Conservation (phyloP, 2,113 vertebrate species). For the human region DNA sequence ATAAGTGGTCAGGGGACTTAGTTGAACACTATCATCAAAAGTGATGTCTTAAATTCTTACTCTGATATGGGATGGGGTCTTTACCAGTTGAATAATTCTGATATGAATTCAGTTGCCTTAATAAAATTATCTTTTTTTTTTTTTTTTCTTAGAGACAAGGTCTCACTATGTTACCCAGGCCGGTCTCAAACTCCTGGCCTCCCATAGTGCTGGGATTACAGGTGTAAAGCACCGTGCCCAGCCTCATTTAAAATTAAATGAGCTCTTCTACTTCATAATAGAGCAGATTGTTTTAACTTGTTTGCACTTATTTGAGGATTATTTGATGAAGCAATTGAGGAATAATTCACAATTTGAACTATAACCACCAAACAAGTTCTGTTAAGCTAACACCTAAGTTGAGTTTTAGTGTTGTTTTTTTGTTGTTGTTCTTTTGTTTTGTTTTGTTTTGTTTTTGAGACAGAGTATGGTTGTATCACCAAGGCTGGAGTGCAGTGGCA, state of each 20-base stretch:
- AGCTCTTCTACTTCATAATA: neutral
- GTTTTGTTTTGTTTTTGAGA: no score
- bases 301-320: neutral
- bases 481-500: no score
- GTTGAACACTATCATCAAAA: neutral
- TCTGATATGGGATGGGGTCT: neutral
- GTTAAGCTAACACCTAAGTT: neutral
- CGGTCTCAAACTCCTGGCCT: no score
- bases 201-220: no score
- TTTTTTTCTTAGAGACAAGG: no score
- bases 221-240: no score
- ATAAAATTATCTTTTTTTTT: neutral
- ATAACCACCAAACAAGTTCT: neutral
- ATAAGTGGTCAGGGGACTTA: neutral
- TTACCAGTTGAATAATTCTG: neutral
- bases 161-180: no score
- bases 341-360: neutral
- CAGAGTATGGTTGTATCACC: no score
- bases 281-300: neutral
- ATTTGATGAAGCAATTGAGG: neutral
- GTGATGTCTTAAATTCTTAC: neutral
- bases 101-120: neutral
- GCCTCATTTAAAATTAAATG: neutral
- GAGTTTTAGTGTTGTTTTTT: neutral
- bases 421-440: no score